Base-by-base conservation (phyloP, 2,888 invertebrate genomes). In the Erannis defoliaria region DNA sequence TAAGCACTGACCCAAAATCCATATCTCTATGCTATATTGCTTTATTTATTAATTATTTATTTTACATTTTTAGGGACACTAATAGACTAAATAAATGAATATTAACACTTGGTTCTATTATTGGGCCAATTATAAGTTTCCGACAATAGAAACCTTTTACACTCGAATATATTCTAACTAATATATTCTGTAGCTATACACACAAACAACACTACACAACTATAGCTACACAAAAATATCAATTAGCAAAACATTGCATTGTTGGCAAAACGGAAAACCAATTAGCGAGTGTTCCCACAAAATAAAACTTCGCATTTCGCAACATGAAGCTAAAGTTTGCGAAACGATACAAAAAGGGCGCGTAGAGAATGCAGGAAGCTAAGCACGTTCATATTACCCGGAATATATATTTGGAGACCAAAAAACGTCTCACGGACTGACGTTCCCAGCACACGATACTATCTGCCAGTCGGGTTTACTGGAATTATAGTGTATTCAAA, bases 401-500 rank as follows among this genome's bases (percentile, higher is more conserved):
- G 54, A 55, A 66, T 58, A 58, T 60, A 19, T 51, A 63, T 55
- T 61, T 58, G 23, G 46, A 49, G 51, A 54, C 40, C 57, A 66
- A 67, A 68, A 67, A 68, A 65, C 56, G 59, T 58, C 55, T 65
- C 59, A 43, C 64, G 35, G 42, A 37, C 38, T 51, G 42, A 58
- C 50, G 50, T 65, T 59, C 45, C 43, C 38, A 12, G 54, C 38
- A 43, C 29, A 59, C 59, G 62, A 61, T 56, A 64, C 53, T 42
- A 58, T 61, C 62, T 64, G 55, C 40, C 50, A 38, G 50, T 61
- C 42, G 55, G 60, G 37, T 66, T 66, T 60, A 61, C 58, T 57
- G 38, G 59, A 63, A 70, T 64, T 64, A 60, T 50, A 62, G 62
- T 60, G 62, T 64, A 56, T 64, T 53, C 60, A 43, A 68, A 62